A percentile compares a stretch with the other conserved stretches of the same genome.
Conservation (phyloP, 2,113 vertebrate genomes). For the Cyphomyrus plagiostoma region DNA sequence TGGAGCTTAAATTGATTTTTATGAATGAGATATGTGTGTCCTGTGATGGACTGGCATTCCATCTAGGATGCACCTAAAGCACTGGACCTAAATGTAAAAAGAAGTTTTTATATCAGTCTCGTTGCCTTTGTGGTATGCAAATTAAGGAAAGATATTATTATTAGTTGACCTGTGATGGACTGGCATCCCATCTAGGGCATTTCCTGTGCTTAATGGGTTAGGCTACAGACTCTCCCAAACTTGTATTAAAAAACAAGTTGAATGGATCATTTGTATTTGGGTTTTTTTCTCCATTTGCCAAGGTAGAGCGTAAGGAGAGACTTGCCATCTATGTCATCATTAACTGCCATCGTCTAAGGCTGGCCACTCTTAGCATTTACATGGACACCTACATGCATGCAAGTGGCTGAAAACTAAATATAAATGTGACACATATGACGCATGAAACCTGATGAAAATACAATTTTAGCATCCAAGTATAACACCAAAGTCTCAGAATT, state of each 20-base stretch:
- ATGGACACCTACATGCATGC: not conserved
- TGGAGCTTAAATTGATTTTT: not conserved
- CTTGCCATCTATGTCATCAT: not conserved
- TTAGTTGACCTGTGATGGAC: not conserved
- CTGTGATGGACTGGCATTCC: not conserved
- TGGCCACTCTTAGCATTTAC: not conserved
- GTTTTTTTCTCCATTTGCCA: not conserved
- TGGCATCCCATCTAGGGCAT: not conserved
- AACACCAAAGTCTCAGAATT: not conserved
- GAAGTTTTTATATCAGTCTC: not conserved
- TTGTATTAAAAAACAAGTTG: not conserved
- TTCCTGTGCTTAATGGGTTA: not conserved
- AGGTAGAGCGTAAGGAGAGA: not conserved
- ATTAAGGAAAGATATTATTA: not conserved
- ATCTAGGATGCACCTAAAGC: not conserved
- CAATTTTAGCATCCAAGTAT: not conserved
- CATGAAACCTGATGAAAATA: not conserved
- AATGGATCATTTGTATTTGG: not conserved
- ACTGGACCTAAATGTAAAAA: not conserved
- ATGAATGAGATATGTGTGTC: not conserved
- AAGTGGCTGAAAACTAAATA: not conserved
- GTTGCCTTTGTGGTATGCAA: not conserved
- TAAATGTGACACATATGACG: not conserved
- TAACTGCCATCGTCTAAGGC: not conserved
- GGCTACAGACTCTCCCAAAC: not conserved